A percentile compares a stretch with the other conserved stretches of the same genome.
phyloP scores from a whole-genome alignment of 2,797 vertebrate genomes.

The Potorous gilbertii region DNA sequence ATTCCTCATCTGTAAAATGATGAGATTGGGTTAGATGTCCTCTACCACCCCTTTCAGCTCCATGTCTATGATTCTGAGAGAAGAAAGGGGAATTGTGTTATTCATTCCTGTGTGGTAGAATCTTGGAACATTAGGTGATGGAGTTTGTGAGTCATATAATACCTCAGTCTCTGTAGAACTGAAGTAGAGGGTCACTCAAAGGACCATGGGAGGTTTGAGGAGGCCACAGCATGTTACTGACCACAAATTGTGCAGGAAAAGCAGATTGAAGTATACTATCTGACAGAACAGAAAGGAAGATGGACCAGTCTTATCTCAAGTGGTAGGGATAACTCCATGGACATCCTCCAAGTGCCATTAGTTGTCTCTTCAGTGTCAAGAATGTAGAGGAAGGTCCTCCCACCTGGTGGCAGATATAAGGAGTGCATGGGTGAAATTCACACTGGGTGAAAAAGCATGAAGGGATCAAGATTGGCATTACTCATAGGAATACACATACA shows the following conservation, averaged over 20 bases:
- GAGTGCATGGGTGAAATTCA: background rate
- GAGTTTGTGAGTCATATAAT: background rate
- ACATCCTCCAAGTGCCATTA: background rate
- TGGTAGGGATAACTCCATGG: background rate
- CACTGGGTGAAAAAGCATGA: background rate
- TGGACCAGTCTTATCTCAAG: background rate
- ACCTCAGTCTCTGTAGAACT: background rate
- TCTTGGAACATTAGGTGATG: background rate
- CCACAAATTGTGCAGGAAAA: background rate
- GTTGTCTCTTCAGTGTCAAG: background rate
- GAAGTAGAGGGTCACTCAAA: background rate
- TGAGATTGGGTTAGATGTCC: background rate
- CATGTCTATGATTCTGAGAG: background rate
- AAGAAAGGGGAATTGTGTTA: background rate
- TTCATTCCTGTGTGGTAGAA: background rate
- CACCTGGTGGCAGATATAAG: background rate
- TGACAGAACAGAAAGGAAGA: background rate
- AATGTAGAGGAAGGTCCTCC: background rate
- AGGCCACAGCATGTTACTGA: background rate
- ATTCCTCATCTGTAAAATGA: background rate
- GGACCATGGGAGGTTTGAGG: background rate
- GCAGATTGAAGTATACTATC: background rate
- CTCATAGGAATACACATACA: background rate
- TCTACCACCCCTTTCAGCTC: background rate
- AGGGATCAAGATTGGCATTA: background rate